These are phyloP conservation scores for Patella depressa DNA, from an alignment of 2,888 invertebrate genomes.

Conservation along the genomic window DNA sequence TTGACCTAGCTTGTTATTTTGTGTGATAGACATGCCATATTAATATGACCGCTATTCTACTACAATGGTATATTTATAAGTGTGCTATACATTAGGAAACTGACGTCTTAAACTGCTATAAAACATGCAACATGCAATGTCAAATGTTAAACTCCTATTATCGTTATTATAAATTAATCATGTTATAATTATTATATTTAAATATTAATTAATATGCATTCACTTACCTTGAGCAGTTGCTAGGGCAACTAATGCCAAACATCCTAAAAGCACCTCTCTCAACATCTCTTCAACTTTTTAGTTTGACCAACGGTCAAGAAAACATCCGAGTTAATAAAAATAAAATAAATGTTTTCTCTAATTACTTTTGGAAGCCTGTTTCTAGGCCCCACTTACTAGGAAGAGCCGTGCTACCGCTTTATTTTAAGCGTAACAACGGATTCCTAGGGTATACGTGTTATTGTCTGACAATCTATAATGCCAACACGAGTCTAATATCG, in stretches of 20 bases:
- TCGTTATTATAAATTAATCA: too few species aligned
- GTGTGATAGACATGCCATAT: too few species aligned
- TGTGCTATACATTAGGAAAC: too few species aligned
- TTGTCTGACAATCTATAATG: conserved; percentile 24
- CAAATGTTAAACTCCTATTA: too few species aligned
- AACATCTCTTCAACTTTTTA: conserved; percentile 12
- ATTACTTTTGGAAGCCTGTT: conserved; percentile 18
- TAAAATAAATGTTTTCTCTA: neutral
- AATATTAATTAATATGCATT: too few species aligned
- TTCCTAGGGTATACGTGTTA: conserved; percentile 23
- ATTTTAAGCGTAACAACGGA: conserved; percentile 23
- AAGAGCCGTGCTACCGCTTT: conserved; percentile 27
- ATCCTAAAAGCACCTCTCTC: conserved; percentile 18
- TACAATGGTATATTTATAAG: too few species aligned
- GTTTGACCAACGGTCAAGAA: conserved; percentile 20
- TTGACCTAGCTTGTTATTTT: too few species aligned
- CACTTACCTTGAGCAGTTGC: conserved; percentile 17
- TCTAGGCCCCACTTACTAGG: conserved; percentile 22
- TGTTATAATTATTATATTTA: too few species aligned
- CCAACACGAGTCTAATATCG: conserved; percentile 19
- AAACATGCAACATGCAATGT: too few species aligned
- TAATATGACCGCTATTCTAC: too few species aligned
- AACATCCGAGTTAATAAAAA: conserved; percentile 16
- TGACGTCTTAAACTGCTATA: too few species aligned
- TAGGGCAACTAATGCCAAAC: conserved; percentile 16